Percentiles rank a stretch among this genome's conserved stretches.
Evolutionary conservation across 2,888 invertebrate species (phyloP).

Genomic region (Latrodectus elegans): DNA sequence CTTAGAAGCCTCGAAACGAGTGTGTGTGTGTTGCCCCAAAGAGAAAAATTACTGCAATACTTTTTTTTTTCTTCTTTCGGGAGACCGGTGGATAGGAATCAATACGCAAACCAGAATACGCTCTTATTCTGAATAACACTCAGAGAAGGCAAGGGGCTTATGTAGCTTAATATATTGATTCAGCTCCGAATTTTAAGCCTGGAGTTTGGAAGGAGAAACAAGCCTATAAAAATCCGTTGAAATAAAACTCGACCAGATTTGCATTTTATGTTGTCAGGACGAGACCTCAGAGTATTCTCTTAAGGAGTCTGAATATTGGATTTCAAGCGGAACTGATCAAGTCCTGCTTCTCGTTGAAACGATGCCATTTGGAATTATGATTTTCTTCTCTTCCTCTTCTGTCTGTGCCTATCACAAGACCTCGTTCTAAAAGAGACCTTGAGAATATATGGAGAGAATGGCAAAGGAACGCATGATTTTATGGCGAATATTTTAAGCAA

Average conservation of each 20-base stretch:
- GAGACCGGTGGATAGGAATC: background rate
- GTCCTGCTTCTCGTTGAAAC: too few relatives aligned
- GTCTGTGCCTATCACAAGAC: too few relatives aligned
- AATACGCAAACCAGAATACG: constrained; percentile 35
- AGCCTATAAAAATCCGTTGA: constrained; percentile 40
- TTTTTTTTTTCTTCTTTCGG: constrained; percentile 7
- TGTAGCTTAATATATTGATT: constrained; percentile 54
- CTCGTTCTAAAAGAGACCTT: too few relatives aligned
- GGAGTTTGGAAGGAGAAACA: constrained; percentile 7
- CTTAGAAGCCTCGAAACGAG: constrained; percentile 4
- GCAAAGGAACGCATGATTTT: too few relatives aligned
- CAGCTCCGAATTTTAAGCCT: constrained; percentile 41
- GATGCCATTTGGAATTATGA: too few relatives aligned
- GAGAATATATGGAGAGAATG: too few relatives aligned
- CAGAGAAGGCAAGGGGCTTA: background rate
- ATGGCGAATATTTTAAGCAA: too few relatives aligned
- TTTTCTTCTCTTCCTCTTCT: too few relatives aligned
- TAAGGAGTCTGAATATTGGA: constrained; percentile 44
- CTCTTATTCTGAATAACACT: constrained; percentile 45
- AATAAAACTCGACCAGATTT: constrained; percentile 49
- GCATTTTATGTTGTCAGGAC: constrained; percentile 49
- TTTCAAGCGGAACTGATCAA: constrained; percentile 37
- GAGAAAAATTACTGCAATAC: constrained; percentile 22
- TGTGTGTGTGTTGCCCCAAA: background rate
- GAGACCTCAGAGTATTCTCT: constrained; percentile 34